phyloP scores from a whole-genome alignment of 2,113 vertebrate species.

The Mesoclemmys tuberculata region DNA sequence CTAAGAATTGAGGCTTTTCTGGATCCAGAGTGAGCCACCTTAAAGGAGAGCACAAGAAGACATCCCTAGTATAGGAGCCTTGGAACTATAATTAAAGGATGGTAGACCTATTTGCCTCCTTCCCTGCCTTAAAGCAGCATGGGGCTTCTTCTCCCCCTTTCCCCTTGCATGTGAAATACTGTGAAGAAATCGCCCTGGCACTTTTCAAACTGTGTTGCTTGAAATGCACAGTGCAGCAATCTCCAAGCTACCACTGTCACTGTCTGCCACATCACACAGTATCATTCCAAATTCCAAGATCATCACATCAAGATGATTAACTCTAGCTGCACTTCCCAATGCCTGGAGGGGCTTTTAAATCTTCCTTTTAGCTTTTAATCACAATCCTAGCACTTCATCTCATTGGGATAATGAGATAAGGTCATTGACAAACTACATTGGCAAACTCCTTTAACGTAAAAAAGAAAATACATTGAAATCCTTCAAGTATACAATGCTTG shows the following conservation, averaged over 20 bases:
- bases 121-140: slow-evolving; percentile 98
- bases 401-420: slow-evolving; percentile 76
- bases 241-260: slow-evolving; percentile 72
- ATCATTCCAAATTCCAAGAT: slow-evolving; percentile 83
- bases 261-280: slow-evolving; percentile 79
- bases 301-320: slow-evolving; percentile 73
- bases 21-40: slow-evolving; percentile 75
- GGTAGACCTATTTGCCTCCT: slow-evolving; percentile 89
- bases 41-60: slow-evolving; percentile 86
- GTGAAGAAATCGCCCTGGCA: slow-evolving; percentile 93
- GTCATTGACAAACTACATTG: slow-evolving; percentile 75
- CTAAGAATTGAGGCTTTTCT: slow-evolving; percentile 81
- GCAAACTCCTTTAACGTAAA: slow-evolving; percentile 70
- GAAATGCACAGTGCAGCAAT: slow-evolving; percentile 82
- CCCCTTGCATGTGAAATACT: slow-evolving; percentile 95
- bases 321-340: slow-evolving; percentile 79
- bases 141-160: slow-evolving; percentile 85
- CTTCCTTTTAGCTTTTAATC: slow-evolving; percentile 77
- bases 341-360: slow-evolving; percentile 78
- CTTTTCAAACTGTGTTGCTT: slow-evolving; percentile 85
- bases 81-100: slow-evolving; percentile 81
- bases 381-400: slow-evolving; percentile 76
- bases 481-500: slow-evolving; percentile 76
- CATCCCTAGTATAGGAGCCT: slow-evolving; percentile 79
- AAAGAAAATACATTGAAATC: slow-evolving; percentile 73